Base-by-base conservation (phyloP, 1,140 invertebrate species). In the Hyphantria cunea region DNA sequence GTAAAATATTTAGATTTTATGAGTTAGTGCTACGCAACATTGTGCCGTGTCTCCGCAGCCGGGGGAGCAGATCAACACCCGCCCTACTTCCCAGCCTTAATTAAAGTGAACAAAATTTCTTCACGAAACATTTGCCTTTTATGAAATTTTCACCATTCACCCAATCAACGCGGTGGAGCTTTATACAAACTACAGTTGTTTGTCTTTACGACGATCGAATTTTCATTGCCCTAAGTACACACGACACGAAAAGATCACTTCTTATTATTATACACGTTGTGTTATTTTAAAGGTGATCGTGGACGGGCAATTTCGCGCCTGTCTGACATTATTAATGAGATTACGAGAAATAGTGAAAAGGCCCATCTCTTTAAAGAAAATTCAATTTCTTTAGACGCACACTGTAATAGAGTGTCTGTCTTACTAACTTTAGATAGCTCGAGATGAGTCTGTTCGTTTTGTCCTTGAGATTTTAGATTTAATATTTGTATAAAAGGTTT, bases 1-100 rank as follows among this genome's bases (percentile, higher is more conserved):
- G 60, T 63, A 32, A 63, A 47, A 63, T 63, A 63, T 63, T 62
- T 63, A 25, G 60, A 50, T n/a, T 63, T 63, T 54, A 39, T 54
- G 42, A 44, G 52, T 54, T 25, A 10, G 15, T 37, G 34, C 34
- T 45, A 15, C 44, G 54, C 44, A 17, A 44, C 44, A 31, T 34
- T 25, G 44, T 25, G n/a, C 13, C 25, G 17, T 9, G 42, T 15
- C 42, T 13, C 12, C 25, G 25, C 12, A 14, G 52, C 41, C 37
- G 13, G 25, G 52, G 52, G 15, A 17, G 37, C 9, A 6, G n/a
- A n/a, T 8, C 3, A 0, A 8, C n/a, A 5, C 39, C 41, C 52
- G n/a, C n/a, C n/a, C n/a, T n/a, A n/a, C n/a, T n/a, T n/a, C n/a
- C n/a, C n/a, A n/a, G 15, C 52, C 52, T 54, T 44, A 54, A 44